Percentiles rank a stretch among this genome's conserved stretches.
These are phyloP conservation scores for Subacronicta megacephala DNA, from an alignment of 2,888 invertebrate species.

Conservation along the genomic window DNA sequence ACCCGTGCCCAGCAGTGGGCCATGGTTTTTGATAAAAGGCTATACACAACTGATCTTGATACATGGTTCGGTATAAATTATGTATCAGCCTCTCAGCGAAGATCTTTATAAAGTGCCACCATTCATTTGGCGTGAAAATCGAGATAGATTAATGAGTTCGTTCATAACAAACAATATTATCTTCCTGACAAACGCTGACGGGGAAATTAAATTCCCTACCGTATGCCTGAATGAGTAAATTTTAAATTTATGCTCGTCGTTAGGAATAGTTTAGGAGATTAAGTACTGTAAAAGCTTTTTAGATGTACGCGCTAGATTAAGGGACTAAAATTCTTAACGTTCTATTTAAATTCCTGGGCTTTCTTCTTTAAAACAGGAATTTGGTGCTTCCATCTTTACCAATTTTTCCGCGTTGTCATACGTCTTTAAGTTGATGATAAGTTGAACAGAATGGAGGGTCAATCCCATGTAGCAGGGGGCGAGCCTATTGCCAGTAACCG, in stretches of 20 bases:
- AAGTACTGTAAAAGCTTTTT: slow-evolving; percentile 16
- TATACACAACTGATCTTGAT: slow-evolving; percentile 30
- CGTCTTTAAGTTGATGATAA: too few species aligned
- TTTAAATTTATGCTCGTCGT: slow-evolving; percentile 14
- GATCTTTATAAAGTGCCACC: slow-evolving; percentile 76
- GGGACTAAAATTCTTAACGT: slow-evolving; percentile 19
- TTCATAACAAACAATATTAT: slow-evolving; percentile 72
- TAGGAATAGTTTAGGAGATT: slow-evolving; percentile 24
- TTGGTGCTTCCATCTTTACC: too few species aligned
- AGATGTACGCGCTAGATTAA: slow-evolving; percentile 24
- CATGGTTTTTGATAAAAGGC: background rate
- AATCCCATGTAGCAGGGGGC: too few species aligned
- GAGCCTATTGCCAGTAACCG: too few species aligned
- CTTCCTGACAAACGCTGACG: slow-evolving; percentile 57
- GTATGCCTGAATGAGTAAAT: slow-evolving; percentile 27
- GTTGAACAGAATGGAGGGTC: too few species aligned
- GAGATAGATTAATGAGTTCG: slow-evolving; percentile 69
- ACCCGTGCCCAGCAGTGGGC: too few species aligned
- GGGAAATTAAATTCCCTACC: slow-evolving; percentile 45
- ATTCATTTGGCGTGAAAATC: slow-evolving; percentile 66
- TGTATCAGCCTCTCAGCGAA: slow-evolving; percentile 58
- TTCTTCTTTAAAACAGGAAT: background rate
- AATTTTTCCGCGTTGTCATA: too few species aligned
- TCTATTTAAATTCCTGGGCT: slow-evolving; percentile 23
- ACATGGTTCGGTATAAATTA: slow-evolving; percentile 54